Evolutionary conservation across 1,140 invertebrate species (phyloP), one percentile per base, ranked within the genome.

Genomic region (Helicoverpa zea): DNA sequence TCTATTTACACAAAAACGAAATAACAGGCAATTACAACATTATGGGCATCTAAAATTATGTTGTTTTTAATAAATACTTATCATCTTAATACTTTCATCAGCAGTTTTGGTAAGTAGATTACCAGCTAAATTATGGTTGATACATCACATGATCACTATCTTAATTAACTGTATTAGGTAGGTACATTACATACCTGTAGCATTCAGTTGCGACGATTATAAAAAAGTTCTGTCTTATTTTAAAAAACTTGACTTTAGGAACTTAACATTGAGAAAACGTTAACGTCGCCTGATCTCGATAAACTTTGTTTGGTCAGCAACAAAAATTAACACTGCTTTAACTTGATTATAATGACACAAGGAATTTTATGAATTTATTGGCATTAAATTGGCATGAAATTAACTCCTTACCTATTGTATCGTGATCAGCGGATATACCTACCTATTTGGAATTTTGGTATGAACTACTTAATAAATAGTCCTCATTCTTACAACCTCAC

Each of bases 1-100:
- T 74, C 29, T 64, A 64, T 64, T 64, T 43, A 43, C 61, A 43
- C n/a, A 18, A 30, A 52, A 51, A 23, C 5, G 23, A 13, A 51
- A 18, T 51, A 23, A 18, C 13, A 58, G 18, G 16, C 3, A 12
- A 59, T 70, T 52, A 52, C 18, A 70, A 52, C 12, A 68, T 49
- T 68, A 47, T 68, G n/a, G 43, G 14, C 23, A 5, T 68, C 11
- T 18, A 18, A 49, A 66, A 47, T 47, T 66, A 49, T 47, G 10
- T 66, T 47, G 9, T 11, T 11, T 30, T 51, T 10, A 51, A 51
- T 51, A 49, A 51, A 68, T 51, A 23, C 16, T 51, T 51, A 51
- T 16, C 2, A 58, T 58, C 56, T 11, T 58, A 58, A 58, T 58
- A 58, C 16, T 58, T 58, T 43, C 18, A 58, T 18, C 18, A 58